Evolutionary conservation across 2,888 invertebrate species (phyloP).

Genomic region (Spodoptera littoralis): DNA sequence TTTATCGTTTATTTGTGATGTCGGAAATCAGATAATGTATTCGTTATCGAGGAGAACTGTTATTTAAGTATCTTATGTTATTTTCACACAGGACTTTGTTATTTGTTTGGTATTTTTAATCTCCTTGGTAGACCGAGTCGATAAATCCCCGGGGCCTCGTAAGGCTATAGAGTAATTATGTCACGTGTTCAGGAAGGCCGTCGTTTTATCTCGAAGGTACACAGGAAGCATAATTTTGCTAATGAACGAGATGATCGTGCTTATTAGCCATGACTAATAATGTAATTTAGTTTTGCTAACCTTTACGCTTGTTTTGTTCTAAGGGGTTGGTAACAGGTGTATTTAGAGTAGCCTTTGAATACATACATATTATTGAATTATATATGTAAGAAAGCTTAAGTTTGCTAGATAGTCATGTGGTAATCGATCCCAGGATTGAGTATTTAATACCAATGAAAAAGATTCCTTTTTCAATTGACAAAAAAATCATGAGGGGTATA

Average conservation of each 20-base stretch:
- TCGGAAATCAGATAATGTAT: conserved; percentile 28
- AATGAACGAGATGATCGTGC: background rate
- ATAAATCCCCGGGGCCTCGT: conserved; percentile 10
- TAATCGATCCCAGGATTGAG: no score
- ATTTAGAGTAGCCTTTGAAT: no score
- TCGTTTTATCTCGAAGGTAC: background rate
- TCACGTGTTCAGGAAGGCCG: conserved; percentile 2
- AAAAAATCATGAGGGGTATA: no score
- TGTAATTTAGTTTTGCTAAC: background rate
- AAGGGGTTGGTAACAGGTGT: no score
- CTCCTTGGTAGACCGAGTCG: background rate
- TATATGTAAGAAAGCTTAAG: no score
- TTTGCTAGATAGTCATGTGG: no score
- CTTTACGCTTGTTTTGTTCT: no score
- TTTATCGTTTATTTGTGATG: conserved; percentile 38
- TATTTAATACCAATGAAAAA: no score
- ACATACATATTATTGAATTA: no score
- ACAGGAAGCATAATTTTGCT: background rate
- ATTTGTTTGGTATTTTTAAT: conserved; percentile 1
- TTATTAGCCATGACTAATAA: background rate
- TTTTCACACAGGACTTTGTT: background rate
- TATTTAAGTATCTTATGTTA: conserved; percentile 12
- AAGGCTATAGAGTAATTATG: conserved; percentile 21
- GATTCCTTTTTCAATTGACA: no score
- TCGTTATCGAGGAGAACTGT: conserved; percentile 11